phyloP scores from a whole-genome alignment of 1,140 invertebrate species.

The Scaptomyza montana region DNA sequence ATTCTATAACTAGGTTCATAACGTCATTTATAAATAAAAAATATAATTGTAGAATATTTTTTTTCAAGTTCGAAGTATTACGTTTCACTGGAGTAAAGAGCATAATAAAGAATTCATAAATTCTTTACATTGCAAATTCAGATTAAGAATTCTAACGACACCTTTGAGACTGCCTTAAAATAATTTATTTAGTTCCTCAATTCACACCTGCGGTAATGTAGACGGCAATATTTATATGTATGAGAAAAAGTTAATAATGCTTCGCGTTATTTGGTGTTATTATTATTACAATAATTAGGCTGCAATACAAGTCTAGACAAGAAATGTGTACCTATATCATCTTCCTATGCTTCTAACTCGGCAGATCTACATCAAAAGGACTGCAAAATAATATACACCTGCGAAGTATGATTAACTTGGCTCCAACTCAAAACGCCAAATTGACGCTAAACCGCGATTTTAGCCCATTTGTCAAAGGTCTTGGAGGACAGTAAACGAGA shows the following conservation, averaged over 20 bases:
- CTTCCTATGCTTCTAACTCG: too few relatives aligned
- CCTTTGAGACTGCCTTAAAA: not conserved
- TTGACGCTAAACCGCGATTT: constrained; percentile 36
- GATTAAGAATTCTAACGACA: too few relatives aligned
- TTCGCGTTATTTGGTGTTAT: constrained; percentile 9
- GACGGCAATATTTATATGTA: constrained; percentile 9
- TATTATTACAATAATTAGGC: not conserved
- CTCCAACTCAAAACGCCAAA: constrained; percentile 38
- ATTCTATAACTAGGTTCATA: not conserved
- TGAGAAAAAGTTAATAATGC: constrained; percentile 9
- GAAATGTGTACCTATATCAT: too few relatives aligned
- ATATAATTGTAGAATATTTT: too few relatives aligned
- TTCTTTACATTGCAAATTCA: not conserved
- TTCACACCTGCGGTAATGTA: constrained; percentile 38
- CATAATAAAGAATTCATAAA: not conserved
- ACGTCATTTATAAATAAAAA: too few relatives aligned
- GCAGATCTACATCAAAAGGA: not conserved
- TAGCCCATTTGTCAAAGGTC: constrained; percentile 12
- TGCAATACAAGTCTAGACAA: too few relatives aligned
- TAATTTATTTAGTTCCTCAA: not conserved
- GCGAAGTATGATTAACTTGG: constrained; percentile 29
- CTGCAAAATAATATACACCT: constrained; percentile 13
- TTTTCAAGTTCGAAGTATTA: not conserved
- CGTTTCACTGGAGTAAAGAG: not conserved
- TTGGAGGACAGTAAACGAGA: constrained; percentile 5